phyloP scores from a whole-genome alignment of 2,113 vertebrate genomes.

The Meriones unguiculatus region DNA sequence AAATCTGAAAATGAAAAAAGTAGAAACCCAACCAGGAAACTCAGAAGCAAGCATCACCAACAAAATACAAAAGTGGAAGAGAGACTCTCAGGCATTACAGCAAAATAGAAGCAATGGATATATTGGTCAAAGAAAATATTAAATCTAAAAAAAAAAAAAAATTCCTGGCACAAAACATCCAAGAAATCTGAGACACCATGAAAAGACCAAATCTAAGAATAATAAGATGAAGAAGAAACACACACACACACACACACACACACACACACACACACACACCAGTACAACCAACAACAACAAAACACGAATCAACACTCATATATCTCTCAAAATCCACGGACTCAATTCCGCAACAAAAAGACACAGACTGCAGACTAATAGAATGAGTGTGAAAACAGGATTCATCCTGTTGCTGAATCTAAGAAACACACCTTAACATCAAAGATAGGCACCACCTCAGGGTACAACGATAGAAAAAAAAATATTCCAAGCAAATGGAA shows the following conservation, averaged over 20 bases:
- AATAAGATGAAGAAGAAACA: not conserved
- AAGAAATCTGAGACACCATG: not conserved
- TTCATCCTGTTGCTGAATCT: not conserved
- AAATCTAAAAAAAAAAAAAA: not conserved
- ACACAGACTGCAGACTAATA: not conserved
- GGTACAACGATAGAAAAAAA: not conserved
- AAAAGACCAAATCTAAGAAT: not conserved
- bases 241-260: not conserved
- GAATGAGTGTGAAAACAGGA: not conserved
- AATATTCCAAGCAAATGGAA: not conserved
- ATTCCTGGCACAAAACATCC: not conserved
- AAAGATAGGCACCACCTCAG: not conserved
- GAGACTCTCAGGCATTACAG: not conserved
- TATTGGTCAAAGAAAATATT: not conserved
- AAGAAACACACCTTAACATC: not conserved
- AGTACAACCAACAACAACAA: not conserved
- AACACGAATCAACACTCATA: not conserved
- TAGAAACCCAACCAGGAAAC: not conserved
- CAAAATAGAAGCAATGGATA: not conserved
- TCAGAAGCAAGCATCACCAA: not conserved
- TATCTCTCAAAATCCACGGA: not conserved
- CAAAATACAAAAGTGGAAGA: not conserved
- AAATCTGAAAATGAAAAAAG: not conserved
- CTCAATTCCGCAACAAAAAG: not conserved
- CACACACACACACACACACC: not conserved